A percentile compares a stretch with the other conserved stretches of the same genome.
These are phyloP conservation scores for Zhengitettix transpicula DNA, from an alignment of 2,888 invertebrate species.

Conservation along the genomic window DNA sequence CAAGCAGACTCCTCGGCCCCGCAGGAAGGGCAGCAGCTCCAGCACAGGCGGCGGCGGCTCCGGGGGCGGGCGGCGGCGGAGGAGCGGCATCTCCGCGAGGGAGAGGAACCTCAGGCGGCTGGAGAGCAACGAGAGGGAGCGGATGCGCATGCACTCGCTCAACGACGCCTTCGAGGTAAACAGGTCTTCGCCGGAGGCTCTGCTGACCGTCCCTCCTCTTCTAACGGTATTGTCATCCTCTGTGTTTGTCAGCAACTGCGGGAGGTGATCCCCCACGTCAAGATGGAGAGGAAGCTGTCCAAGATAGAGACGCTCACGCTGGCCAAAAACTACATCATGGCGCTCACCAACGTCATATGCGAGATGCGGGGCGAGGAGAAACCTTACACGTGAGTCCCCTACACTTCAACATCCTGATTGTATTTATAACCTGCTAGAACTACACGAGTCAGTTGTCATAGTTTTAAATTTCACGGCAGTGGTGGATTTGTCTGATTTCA, in stretches of 20 bases:
- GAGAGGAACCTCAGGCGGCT: slow-evolving; percentile 72
- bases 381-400: slow-evolving; percentile 34
- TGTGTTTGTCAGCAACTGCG: slow-evolving; percentile 41
- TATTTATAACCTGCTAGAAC: too few relatives aligned
- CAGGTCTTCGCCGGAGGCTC: neutral
- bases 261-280: slow-evolving; percentile 64
- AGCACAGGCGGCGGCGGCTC: neutral
- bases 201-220: slow-evolving; percentile 7
- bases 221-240: slow-evolving; percentile 1
- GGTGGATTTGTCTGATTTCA: too few relatives aligned
- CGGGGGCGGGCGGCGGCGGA: slow-evolving; percentile 35
- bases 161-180: slow-evolving; percentile 78
- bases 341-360: slow-evolving; percentile 62
- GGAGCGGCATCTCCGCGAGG: slow-evolving; percentile 61
- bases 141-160: slow-evolving; percentile 83
- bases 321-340: slow-evolving; percentile 72
- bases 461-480: too few relatives aligned
- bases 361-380: slow-evolving; percentile 55
- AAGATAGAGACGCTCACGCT: slow-evolving; percentile 66
- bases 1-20: neutral
- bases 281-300: slow-evolving; percentile 57
- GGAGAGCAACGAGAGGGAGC: slow-evolving; percentile 80
- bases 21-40: neutral
- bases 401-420: too few relatives aligned
- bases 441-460: too few relatives aligned